phyloP scores from a whole-genome alignment of 92 coral and sea anemone species.

The Umimayanthus kanabou region DNA sequence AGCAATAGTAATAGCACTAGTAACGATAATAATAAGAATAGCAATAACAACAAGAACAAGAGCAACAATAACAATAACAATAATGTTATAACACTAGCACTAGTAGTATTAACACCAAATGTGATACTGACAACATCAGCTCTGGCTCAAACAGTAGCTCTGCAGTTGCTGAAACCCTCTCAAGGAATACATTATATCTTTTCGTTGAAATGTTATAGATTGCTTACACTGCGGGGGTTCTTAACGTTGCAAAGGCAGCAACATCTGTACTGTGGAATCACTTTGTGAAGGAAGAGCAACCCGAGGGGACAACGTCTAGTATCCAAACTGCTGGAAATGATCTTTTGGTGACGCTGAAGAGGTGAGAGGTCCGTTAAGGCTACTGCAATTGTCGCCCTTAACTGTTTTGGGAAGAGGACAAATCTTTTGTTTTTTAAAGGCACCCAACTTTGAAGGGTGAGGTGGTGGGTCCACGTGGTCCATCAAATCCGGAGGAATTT shows the following conservation, averaged over 20 bases:
- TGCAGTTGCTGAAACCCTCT: neutral
- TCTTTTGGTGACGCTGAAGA: conserved; percentile 49
- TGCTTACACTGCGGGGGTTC: conserved; percentile 71
- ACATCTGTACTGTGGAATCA: conserved; percentile 89
- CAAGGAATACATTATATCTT: neutral
- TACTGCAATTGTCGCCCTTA: neutral
- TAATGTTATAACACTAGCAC: too few relatives aligned
- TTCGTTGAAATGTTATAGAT: conserved; percentile 48
- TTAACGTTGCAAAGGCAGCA: conserved; percentile 77
- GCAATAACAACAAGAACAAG: too few relatives aligned
- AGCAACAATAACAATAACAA: too few relatives aligned
- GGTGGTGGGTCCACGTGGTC: too few relatives aligned
- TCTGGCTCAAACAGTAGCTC: neutral
- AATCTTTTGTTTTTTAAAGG: too few relatives aligned
- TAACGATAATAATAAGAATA: too few relatives aligned
- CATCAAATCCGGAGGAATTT: too few relatives aligned
- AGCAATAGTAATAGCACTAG: too few relatives aligned
- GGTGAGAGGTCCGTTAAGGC: conserved; percentile 22
- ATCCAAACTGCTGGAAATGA: conserved; percentile 67
- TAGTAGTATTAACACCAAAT: too few relatives aligned
- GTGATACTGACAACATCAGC: neutral
- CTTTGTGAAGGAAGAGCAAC: conserved; percentile 68
- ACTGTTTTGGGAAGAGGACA: too few relatives aligned
- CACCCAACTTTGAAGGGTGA: too few relatives aligned
- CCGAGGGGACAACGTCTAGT: conserved; percentile 44